These are phyloP conservation scores for Salvator merianae DNA, from an alignment of 2,113 vertebrate species.

Conservation along the genomic window DNA sequence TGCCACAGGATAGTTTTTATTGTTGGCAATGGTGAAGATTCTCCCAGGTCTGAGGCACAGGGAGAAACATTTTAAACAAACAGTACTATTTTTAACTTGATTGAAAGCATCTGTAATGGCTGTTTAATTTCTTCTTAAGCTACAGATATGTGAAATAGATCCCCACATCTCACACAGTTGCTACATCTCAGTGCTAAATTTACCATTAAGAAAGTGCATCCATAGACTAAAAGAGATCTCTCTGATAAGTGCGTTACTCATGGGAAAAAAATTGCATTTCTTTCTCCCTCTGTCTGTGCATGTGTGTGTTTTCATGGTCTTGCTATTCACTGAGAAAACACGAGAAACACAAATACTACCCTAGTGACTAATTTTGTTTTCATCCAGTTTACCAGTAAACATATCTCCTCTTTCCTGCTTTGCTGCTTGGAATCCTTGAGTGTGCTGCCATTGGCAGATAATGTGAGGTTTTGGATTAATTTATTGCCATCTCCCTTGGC, in stretches of 20 bases:
- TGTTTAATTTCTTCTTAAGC: background rate
- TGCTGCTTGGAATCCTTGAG: slow-evolving; percentile 43
- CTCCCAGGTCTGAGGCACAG: background rate
- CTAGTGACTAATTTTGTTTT: slow-evolving; percentile 38
- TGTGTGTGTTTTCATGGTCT: background rate
- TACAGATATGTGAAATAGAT: background rate
- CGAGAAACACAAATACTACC: slow-evolving; percentile 1
- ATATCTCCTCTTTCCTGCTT: background rate
- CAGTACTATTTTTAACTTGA: background rate
- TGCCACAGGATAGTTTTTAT: too few species aligned
- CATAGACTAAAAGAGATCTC: background rate
- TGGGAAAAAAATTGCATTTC: too few species aligned
- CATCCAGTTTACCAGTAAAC: slow-evolving; percentile 34
- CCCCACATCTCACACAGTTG: background rate
- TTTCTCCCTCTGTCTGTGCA: too few species aligned
- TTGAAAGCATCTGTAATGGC: background rate
- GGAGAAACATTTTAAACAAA: background rate
- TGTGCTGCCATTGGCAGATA: slow-evolving; percentile 56
- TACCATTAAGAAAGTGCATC: background rate
- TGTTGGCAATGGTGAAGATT: background rate
- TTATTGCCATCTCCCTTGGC: slow-evolving; percentile 50
- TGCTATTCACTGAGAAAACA: background rate
- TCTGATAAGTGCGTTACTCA: background rate
- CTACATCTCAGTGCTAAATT: background rate
- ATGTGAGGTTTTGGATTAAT: slow-evolving; percentile 51